Evolutionary conservation across 2,888 invertebrate species (phyloP).

Genomic region (Tetragnatha montana): DNA sequence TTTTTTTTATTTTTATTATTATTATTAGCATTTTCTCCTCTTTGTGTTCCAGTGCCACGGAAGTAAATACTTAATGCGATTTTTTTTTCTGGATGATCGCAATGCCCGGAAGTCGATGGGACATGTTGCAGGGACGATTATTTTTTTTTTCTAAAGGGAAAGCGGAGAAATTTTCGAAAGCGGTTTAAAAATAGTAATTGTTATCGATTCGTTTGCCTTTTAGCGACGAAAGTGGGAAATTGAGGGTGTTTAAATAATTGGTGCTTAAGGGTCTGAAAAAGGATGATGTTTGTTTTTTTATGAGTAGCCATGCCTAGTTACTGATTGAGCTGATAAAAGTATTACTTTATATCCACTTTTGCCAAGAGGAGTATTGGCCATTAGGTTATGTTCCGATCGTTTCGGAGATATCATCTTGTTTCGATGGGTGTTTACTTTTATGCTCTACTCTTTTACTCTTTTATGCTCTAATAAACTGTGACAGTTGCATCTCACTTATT

Average conservation of each 20-base stretch:
- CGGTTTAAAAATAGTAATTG: slow-evolving; percentile 1
- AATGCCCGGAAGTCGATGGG: background rate
- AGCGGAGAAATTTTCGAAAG: background rate
- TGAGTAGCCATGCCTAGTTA: background rate
- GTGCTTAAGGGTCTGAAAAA: background rate
- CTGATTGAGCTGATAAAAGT: too few species aligned
- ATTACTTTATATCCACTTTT: too few species aligned
- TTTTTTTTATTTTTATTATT: background rate
- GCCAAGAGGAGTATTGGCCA: too few species aligned
- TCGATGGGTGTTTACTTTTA: too few species aligned
- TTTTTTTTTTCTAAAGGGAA: background rate
- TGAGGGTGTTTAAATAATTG: background rate
- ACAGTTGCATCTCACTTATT: too few species aligned
- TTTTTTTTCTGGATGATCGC: background rate
- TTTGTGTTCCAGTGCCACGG: too few species aligned
- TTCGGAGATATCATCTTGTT: too few species aligned
- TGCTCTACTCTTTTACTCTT: too few species aligned
- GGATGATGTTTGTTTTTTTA: background rate
- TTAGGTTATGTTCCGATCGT: too few species aligned
- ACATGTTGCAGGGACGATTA: background rate
- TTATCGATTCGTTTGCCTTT: slow-evolving; percentile 4
- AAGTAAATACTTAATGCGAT: background rate
- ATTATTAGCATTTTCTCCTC: too few species aligned
- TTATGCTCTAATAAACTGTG: too few species aligned
- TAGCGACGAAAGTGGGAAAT: background rate